These are phyloP conservation scores for Drosophila subsilvestris DNA, from an alignment of 2,888 invertebrate species.

Conservation along the genomic window DNA sequence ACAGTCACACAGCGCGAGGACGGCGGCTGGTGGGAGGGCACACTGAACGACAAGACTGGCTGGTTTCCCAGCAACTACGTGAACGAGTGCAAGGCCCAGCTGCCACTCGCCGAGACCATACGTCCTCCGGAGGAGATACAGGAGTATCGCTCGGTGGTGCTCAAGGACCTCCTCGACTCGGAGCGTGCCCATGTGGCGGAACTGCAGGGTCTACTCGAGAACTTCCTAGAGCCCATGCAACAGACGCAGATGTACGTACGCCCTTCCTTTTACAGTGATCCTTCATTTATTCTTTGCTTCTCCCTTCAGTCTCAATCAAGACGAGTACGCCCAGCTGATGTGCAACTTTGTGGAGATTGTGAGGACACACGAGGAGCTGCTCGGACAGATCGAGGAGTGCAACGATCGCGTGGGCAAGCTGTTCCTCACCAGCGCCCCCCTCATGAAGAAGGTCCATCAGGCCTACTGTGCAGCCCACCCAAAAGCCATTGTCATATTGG, in stretches of 20 bases:
- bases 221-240: constrained; percentile 94
- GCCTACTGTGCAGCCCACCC: constrained; percentile 97
- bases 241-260: constrained; percentile 94
- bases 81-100: constrained; percentile 89
- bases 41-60: constrained; percentile 96
- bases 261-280: constrained; percentile 4
- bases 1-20: constrained; percentile 98
- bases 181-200: constrained; percentile 96
- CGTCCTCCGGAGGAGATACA: constrained; percentile 89
- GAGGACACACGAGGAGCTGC: constrained; percentile 92
- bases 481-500: constrained; percentile 95
- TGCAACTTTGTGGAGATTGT: constrained; percentile 95
- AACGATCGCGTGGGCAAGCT: constrained; percentile 94
- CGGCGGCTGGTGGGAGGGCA: constrained; percentile 99
- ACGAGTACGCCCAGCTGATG: constrained; percentile 94
- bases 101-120: constrained; percentile 87
- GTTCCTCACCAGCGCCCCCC: constrained; percentile 93
- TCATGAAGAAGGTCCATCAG: constrained; percentile 93
- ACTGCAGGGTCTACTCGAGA: constrained; percentile 92
- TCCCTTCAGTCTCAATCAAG: constrained; percentile 88
- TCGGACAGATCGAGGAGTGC: constrained; percentile 91
- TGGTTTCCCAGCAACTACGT: constrained; percentile 99
- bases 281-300: not conserved
- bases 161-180: constrained; percentile 95
- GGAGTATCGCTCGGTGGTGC: constrained; percentile 92